Percentiles rank a stretch among this genome's conserved stretches.
Conservation (phyloP, 1,140 invertebrate genomes). For the Adoxophyes honmai region DNA sequence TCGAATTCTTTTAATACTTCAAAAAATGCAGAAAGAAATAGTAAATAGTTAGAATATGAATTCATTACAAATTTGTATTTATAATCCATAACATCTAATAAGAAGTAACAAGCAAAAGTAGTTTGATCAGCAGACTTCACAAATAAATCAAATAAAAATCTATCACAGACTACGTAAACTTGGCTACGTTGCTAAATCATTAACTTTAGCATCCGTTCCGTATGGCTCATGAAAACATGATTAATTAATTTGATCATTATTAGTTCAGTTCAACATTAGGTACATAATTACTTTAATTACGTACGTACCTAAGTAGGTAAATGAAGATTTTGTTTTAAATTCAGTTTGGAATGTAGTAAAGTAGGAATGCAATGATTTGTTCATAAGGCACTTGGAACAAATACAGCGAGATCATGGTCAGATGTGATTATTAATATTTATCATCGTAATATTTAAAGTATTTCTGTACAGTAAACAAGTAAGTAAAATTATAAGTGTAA, state of each 20-base stretch:
- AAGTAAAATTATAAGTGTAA: slow-evolving; percentile 15
- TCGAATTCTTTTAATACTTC: slow-evolving; percentile 63
- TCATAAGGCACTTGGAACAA: slow-evolving; percentile 76
- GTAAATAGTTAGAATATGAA: slow-evolving; percentile 70
- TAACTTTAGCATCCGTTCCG: not conserved
- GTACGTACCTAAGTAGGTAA: too few species aligned
- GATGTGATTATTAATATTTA: slow-evolving; percentile 22
- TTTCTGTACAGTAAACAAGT: slow-evolving; percentile 21
- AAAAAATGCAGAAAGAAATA: slow-evolving; percentile 71
- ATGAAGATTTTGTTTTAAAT: not conserved
- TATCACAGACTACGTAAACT: slow-evolving; percentile 13
- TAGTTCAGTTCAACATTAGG: not conserved
- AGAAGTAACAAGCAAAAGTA: slow-evolving; percentile 20
- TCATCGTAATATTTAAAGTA: slow-evolving; percentile 29
- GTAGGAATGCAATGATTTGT: slow-evolving; percentile 69
- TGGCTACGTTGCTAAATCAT: not conserved
- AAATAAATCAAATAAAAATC: slow-evolving; percentile 14
- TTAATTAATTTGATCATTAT: not conserved
- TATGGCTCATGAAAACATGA: not conserved
- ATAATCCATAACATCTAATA: slow-evolving; percentile 4
- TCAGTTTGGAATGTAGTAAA: slow-evolving; percentile 47
- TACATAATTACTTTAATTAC: too few species aligned
- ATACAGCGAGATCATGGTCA: slow-evolving; percentile 56
- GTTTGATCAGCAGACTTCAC: not conserved
- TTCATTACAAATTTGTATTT: slow-evolving; percentile 74